Base-by-base conservation (phyloP, 2,113 vertebrate species). In the Leucopternis melanops region DNA sequence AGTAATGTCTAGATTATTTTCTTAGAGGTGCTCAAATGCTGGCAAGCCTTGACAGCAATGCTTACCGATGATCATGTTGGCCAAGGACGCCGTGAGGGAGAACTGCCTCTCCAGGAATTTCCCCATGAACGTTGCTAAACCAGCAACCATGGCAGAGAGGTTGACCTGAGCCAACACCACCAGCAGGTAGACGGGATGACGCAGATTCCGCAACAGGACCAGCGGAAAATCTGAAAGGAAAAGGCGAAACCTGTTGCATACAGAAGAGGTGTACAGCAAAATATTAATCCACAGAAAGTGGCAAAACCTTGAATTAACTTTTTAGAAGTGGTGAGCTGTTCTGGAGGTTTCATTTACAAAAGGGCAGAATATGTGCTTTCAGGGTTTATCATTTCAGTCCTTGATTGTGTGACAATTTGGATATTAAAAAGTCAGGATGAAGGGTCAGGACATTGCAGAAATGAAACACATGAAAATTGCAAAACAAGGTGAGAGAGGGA, bases 61-160 rank as follows among this genome's bases (percentile, higher is more conserved):
- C 98, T 97, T 80, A 99, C 99, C 99, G 0, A 99, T 98, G 98
- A 99, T 98, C 95, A 99, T 96, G 96, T 98, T 99, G 97, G 99
- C 99, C 5, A 98, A 96, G 55, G 98, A 98, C 0, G 98, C 98
- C 0, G 99, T 98, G 95, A 98, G 82, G 31, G 95, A 98, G 95
- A 99, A 99, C 86, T 99, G 99, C 8, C 97, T 98, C 97, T 99
- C 99, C 32, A 99, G 98, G 96, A 99, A 99, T 97, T 99, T 99
- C 42, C 98, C 97, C 98, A 99, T 98, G 95, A 99, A 99, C 0
- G 99, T 99, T 29, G 98, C 98, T 21, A 99, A 94, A 5, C 99
- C 99, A 0, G 99, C 98, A 4, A 98, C 97, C 98, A 99, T 98
- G 66, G 98, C 99, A 0, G 98, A 98, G 81, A 98, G 78, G 94